These are phyloP conservation scores for Cosmorhoe ocellata DNA, from an alignment of 2,888 invertebrate genomes.

Conservation along the genomic window DNA sequence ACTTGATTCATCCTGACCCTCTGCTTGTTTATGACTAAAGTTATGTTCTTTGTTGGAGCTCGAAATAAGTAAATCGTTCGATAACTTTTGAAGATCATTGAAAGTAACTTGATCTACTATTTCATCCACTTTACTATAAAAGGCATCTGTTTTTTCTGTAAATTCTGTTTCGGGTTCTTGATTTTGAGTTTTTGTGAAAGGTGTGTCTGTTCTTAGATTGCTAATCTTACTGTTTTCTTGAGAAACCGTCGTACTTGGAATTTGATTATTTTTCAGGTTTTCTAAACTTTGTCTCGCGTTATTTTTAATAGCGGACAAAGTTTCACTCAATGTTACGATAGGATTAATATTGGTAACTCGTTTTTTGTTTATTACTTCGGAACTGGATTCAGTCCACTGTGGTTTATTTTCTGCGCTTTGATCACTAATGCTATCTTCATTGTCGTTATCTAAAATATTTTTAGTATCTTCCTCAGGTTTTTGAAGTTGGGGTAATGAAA, in stretches of 20 bases:
- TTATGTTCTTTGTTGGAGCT: constrained; percentile 26
- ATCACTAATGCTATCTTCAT: constrained; percentile 10
- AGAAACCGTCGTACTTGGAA: not conserved
- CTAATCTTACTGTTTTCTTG: constrained; percentile 11
- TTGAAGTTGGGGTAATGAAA: constrained; percentile 1
- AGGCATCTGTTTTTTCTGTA: not conserved
- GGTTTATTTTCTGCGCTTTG: not conserved
- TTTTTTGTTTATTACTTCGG: not conserved
- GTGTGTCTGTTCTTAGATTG: not conserved
- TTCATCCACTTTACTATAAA: constrained; percentile 11
- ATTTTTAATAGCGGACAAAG: constrained; percentile 39
- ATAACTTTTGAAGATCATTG: constrained; percentile 60
- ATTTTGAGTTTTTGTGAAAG: not conserved
- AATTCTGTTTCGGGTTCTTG: not conserved
- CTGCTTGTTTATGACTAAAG: constrained; percentile 6
- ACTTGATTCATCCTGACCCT: not conserved
- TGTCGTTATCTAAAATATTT: constrained; percentile 2
- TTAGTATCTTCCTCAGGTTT: constrained; percentile 11
- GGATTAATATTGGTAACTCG: constrained; percentile 1
- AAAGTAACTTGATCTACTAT: constrained; percentile 31
- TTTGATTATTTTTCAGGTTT: constrained; percentile 26
- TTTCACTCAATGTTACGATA: constrained; percentile 25
- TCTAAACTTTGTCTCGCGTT: constrained; percentile 44
- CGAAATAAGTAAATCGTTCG: constrained; percentile 51
- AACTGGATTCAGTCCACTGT: not conserved